A percentile compares a stretch with the other conserved stretches of the same genome.
Evolutionary conservation across 2,888 invertebrate species (phyloP).

Genomic region (Agapetus fuscipes): DNA sequence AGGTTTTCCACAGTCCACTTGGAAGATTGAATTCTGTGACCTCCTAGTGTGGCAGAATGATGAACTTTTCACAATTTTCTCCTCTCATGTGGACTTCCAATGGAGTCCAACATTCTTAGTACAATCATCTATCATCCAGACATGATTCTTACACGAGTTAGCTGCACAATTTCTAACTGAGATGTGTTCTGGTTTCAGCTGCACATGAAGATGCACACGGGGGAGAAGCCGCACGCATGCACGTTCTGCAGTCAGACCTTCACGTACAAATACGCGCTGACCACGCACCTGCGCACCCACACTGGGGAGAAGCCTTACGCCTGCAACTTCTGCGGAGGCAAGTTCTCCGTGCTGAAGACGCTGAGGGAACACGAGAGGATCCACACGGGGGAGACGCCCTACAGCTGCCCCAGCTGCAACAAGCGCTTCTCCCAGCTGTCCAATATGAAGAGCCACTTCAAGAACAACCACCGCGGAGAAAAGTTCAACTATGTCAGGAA

Average conservation of each 20-base stretch:
- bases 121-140: too few relatives aligned
- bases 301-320: slow-evolving; percentile 7
- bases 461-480: slow-evolving; percentile 7
- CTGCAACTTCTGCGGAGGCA: slow-evolving; percentile 5
- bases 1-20: too few relatives aligned
- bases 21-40: too few relatives aligned
- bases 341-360: slow-evolving; percentile 2
- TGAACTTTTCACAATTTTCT: too few relatives aligned
- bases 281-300: slow-evolving; percentile 4
- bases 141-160: too few relatives aligned
- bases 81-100: too few relatives aligned
- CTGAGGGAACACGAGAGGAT: slow-evolving; percentile 6
- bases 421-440: slow-evolving; percentile 8
- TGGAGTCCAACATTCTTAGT: too few relatives aligned
- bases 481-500: neutral
- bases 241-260: slow-evolving; percentile 1
- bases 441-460: slow-evolving; percentile 14
- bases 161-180: too few relatives aligned
- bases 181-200: too few relatives aligned
- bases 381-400: slow-evolving; percentile 12
- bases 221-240: slow-evolving; percentile 4
- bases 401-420: slow-evolving; percentile 7
- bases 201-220: slow-evolving; percentile 9
- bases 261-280: slow-evolving; percentile 1
- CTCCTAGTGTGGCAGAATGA: too few relatives aligned